phyloP scores from a whole-genome alignment of 2,113 vertebrate species.

The Phasianus colchicus region DNA sequence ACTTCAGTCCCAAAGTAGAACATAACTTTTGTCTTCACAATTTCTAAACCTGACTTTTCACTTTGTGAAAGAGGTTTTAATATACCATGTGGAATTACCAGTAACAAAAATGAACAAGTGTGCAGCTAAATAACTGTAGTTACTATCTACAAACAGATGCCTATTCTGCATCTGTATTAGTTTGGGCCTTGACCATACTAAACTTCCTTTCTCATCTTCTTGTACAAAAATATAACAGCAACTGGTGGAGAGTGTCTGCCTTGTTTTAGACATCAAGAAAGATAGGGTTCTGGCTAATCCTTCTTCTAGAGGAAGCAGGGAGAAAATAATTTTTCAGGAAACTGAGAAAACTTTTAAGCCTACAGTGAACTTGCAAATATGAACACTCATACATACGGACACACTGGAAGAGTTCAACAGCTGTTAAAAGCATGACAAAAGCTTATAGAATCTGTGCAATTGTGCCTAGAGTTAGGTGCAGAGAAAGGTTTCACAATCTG shows the following conservation, averaged over 20 bases:
- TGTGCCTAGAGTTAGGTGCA: not conserved
- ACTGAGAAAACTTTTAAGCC: not conserved
- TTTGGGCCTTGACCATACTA: not conserved
- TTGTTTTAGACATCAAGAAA: not conserved
- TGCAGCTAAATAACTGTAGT: not conserved
- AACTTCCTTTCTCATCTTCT: not conserved
- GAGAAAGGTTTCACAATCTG: not conserved
- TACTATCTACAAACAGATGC: not conserved
- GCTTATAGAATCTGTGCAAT: not conserved
- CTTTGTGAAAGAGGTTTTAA: not conserved
- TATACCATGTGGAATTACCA: not conserved
- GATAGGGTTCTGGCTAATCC: not conserved
- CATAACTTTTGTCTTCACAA: conserved; percentile 3
- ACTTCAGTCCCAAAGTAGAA: not conserved
- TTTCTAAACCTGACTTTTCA: conserved; percentile 12
- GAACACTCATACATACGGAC: not conserved
- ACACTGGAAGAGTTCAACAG: not conserved
- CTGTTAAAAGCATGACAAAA: not conserved
- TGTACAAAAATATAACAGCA: not conserved
- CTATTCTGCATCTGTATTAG: not conserved
- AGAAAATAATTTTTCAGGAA: not conserved
- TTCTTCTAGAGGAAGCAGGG: not conserved
- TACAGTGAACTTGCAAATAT: not conserved
- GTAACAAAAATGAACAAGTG: not conserved
- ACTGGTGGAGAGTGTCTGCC: not conserved